Base-by-base conservation (phyloP, 1,140 invertebrate genomes). In the Trissolcus basalis region DNA sequence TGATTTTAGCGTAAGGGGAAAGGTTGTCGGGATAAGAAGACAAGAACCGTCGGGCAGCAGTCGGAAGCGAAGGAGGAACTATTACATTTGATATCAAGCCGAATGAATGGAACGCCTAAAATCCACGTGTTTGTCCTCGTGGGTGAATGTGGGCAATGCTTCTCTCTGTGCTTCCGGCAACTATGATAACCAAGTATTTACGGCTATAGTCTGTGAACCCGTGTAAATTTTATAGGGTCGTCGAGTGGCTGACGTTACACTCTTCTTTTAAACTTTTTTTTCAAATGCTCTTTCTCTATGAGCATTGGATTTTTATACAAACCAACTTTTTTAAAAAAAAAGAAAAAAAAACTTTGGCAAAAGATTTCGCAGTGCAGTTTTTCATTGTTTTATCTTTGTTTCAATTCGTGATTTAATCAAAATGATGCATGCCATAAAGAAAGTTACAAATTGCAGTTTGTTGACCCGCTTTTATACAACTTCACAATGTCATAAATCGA, bases 181-280 rank as follows among this genome's bases (percentile, higher is more conserved):
- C 65, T 83, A 83, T 85, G 86, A 87, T 87, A 87, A 86, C 86
- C 84, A 84, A 85, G 80, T 87, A 87, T 86, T 86, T 87, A 87
- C 83, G 80, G 76, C 77, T 80, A 27, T 27, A 72, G 80, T 73
- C 75, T 73, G 74, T 68, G 82, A 85, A 82, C 84, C 81, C 81
- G 77, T 80, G 77, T 85, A 85, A 85, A 39, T 11, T 86, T 86
- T 86, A 86, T 81, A 79, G 70, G 63, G 61, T 74, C 74, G 63
- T 50, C 54, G 51, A 65, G 55, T 61, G 56, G n/a, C 27, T 65
- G 41, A 27, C 41, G 16, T 16, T 43, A 45, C 39, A 60, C 39
- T 16, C 49, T 45, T 43, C 8, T 55, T 16, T 60, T n/a, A 11
- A 13, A 39, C 43, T 33, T 8, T 14, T 60, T 74, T 58, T 35